Evolutionary conservation across 92 coral and sea anemone genomes (phyloP).

Genomic region (Siderastrea radians): DNA sequence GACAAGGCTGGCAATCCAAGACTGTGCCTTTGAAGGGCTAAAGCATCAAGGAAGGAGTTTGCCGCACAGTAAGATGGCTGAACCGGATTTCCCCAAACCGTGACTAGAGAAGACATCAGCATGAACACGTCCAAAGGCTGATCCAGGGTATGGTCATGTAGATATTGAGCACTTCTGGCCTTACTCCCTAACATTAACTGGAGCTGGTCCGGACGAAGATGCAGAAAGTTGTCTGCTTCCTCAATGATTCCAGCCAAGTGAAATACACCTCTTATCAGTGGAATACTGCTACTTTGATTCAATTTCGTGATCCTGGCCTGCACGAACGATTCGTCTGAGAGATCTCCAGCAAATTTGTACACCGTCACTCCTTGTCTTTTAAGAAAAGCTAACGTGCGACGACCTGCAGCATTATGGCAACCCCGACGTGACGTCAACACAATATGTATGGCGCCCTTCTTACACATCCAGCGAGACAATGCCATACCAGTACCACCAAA

Average conservation of each 20-base stretch:
- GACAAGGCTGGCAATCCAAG: slow-evolving; percentile 74
- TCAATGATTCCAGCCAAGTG: slow-evolving; percentile 19
- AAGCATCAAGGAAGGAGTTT: slow-evolving; percentile 56
- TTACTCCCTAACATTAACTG: slow-evolving; percentile 2
- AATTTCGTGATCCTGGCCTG: slow-evolving; percentile 26
- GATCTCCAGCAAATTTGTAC: slow-evolving; percentile 51
- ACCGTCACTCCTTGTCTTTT: slow-evolving; percentile 51
- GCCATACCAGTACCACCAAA: slow-evolving; percentile 72
- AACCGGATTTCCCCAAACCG: slow-evolving; percentile 48
- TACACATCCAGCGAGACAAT: slow-evolving; percentile 60
- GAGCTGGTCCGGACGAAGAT: slow-evolving; percentile 18
- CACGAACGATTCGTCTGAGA: slow-evolving; percentile 55
- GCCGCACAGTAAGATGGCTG: slow-evolving; percentile 73
- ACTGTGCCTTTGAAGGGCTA: slow-evolving; percentile 54
- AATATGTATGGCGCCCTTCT: slow-evolving; percentile 65
- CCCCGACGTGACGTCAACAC: slow-evolving; percentile 52
- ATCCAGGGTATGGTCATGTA: slow-evolving; percentile 60
- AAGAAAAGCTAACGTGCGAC: slow-evolving; percentile 46
- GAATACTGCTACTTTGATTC: too few relatives aligned
- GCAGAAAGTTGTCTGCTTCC: neutral
- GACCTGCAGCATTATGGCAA: slow-evolving; percentile 46
- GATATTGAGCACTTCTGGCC: slow-evolving; percentile 37
- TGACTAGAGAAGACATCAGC: slow-evolving; percentile 59
- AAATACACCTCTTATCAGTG: slow-evolving; percentile 22
- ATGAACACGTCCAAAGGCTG: slow-evolving; percentile 72